Percentiles rank a stretch among this genome's conserved stretches.
Evolutionary conservation across 2,113 vertebrate genomes (phyloP).

Genomic region (Plecturocebus donacophilus): DNA sequence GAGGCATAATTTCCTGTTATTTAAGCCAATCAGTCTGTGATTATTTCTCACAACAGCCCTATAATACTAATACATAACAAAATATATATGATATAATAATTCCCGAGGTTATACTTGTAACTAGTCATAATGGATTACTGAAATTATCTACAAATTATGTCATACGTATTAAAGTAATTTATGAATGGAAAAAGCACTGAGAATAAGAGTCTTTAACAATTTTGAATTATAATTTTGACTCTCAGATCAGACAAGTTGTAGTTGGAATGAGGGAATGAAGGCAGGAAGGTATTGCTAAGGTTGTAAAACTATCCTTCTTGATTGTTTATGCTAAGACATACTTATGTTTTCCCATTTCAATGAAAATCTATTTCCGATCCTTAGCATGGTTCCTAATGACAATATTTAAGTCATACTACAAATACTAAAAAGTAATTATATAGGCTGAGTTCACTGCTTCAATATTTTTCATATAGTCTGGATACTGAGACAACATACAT

Average conservation of each 20-base stretch:
- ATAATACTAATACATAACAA: neutral
- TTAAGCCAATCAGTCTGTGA: neutral
- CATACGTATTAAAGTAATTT: neutral
- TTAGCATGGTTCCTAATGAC: neutral
- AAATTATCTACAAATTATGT: neutral
- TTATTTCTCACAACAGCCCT: neutral
- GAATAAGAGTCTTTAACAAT: neutral
- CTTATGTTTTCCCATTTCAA: neutral
- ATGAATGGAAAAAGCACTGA: neutral
- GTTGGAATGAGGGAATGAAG: neutral
- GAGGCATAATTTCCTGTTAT: neutral
- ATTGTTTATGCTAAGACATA: neutral
- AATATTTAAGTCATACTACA: neutral
- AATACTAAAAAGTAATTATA: conserved; percentile 30
- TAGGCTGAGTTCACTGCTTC: neutral
- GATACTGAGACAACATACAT: neutral
- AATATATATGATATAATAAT: neutral
- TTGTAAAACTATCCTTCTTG: neutral
- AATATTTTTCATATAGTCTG: neutral
- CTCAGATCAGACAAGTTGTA: neutral
- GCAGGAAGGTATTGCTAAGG: neutral
- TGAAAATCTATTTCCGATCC: neutral
- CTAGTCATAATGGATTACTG: neutral
- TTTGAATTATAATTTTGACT: neutral
- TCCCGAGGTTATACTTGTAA: neutral